Percentiles rank a stretch among this genome's conserved stretches.
Conservation (phyloP, 2,113 vertebrate genomes). For the Chaetura pelagica region DNA sequence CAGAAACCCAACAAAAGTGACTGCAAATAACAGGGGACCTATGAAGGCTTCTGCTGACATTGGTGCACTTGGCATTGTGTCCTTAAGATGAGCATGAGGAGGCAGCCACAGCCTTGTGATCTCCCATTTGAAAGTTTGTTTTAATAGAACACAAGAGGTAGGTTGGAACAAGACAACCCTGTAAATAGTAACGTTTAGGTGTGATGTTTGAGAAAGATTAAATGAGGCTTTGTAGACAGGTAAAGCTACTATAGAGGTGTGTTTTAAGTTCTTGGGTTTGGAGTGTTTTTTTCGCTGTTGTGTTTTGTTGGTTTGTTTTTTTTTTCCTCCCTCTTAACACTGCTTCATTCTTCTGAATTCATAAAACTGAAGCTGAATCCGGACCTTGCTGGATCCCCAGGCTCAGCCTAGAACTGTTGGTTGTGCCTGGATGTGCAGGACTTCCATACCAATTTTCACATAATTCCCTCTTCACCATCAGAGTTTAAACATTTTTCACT, state of each 20-base stretch:
- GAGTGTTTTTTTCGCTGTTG: rapidly evolving
- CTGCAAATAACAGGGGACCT: neutral
- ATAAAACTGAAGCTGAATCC: neutral
- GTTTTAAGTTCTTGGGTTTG: neutral
- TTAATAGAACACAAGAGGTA: neutral
- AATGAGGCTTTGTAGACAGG: neutral
- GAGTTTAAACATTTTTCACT: neutral
- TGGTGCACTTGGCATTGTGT: neutral
- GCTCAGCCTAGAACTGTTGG: neutral
- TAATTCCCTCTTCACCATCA: neutral
- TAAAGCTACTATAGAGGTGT: neutral
- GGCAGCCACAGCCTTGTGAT: neutral
- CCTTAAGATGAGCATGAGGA: neutral
- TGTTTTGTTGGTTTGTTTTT: too few species aligned
- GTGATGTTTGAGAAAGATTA: neutral
- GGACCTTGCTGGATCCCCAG: neutral
- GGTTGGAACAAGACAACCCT: neutral
- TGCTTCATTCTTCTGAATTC: neutral
- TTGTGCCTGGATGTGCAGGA: neutral
- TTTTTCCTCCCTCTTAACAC: neutral
- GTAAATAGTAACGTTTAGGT: neutral
- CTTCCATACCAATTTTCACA: neutral
- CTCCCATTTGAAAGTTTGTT: neutral
- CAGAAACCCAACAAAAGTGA: neutral
- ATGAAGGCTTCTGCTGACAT: neutral